Base-by-base conservation (phyloP, 1,140 invertebrate species). In the Hyphantria cunea region DNA sequence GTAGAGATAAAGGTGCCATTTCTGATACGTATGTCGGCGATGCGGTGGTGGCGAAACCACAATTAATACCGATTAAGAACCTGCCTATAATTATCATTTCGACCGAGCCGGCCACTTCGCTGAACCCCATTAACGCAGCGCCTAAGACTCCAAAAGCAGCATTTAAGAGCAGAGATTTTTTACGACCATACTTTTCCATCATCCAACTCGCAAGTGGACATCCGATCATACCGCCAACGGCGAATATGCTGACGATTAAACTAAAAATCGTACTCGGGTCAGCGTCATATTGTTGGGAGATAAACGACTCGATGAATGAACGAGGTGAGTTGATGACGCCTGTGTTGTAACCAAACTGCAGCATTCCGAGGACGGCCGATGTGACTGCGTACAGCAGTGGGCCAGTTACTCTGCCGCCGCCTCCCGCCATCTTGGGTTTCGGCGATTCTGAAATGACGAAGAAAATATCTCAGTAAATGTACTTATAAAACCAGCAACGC, bases 271-370 rank as follows among this genome's bases (percentile, higher is more conserved):
- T 93, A 66, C 95, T 93, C 63, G 97, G 93, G 65, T 93, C 91
- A 14, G 79, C 77, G 8, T 78, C 52, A 86, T 98, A 97, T 42
- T 97, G 96, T 76, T 96, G 94, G 78, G 95, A 96, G 92, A 99
- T 98, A 88, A 99, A 99, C 68, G 95, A 95, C 87, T 98, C 96
- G 73, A 99, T 98, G 86, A 97, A 96, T 92, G 92, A 92, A 92
- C 98, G 95, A 41, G 99, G 98, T 60, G 98, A 96, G 92, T 99
- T 99, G 83, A 99, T 98, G 61, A 99, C 98, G 69, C 98, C 98
- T 8, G 98, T 99, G 89, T 99, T 99, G 93, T 98, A 99, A 70
- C 99, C 99, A 91, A 99, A 99, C 91, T 99, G 98, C 76, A 99
- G 94, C 96, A 99, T 99, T 13, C 99, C 96, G 70, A 99, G 94